Conservation (phyloP, 1,140 invertebrate genomes). For the Drosophila biarmipes region DNA sequence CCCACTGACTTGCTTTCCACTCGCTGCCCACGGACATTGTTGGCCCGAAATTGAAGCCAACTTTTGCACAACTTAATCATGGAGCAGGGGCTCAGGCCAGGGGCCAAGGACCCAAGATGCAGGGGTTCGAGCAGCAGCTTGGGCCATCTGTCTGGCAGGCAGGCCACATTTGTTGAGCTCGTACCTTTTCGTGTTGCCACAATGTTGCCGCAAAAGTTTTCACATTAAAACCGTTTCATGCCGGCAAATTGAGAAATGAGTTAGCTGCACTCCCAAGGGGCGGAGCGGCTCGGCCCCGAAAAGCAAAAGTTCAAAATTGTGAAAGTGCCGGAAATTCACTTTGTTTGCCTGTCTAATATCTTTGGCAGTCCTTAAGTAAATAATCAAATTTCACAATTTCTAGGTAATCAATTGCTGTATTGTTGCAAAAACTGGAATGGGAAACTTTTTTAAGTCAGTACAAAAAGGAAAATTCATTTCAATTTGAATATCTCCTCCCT, state of each 20-base stretch:
- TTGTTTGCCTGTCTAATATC: slow-evolving; percentile 16
- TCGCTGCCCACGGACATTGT: slow-evolving; percentile 21
- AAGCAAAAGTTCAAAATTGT: slow-evolving; percentile 38
- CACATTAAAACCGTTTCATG: slow-evolving; percentile 78
- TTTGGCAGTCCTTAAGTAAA: slow-evolving; percentile 24
- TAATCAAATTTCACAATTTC: slow-evolving; percentile 25
- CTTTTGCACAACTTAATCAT: slow-evolving; percentile 75
- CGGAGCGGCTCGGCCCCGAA: not conserved
- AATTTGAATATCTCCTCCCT: not conserved
- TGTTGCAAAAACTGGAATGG: not conserved
- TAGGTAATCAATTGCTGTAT: slow-evolving; percentile 18
- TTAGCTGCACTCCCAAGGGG: slow-evolving; percentile 43
- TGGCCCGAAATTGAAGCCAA: slow-evolving; percentile 51
- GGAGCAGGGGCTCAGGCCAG: slow-evolving; percentile 22
- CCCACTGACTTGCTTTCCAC: slow-evolving; percentile 52
- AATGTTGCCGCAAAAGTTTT: slow-evolving; percentile 73
- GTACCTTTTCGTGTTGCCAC: slow-evolving; percentile 43
- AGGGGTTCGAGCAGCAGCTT: not conserved
- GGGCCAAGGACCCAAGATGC: slow-evolving; percentile 3
- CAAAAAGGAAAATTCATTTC: not conserved
- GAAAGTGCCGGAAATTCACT: slow-evolving; percentile 23
- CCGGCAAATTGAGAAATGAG: slow-evolving; percentile 77
- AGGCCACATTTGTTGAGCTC: slow-evolving; percentile 42
- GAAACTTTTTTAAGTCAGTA: not conserved
- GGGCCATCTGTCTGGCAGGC: slow-evolving; percentile 50